Base-by-base conservation (phyloP, 2,888 invertebrate genomes). In the Morpho achilles region DNA sequence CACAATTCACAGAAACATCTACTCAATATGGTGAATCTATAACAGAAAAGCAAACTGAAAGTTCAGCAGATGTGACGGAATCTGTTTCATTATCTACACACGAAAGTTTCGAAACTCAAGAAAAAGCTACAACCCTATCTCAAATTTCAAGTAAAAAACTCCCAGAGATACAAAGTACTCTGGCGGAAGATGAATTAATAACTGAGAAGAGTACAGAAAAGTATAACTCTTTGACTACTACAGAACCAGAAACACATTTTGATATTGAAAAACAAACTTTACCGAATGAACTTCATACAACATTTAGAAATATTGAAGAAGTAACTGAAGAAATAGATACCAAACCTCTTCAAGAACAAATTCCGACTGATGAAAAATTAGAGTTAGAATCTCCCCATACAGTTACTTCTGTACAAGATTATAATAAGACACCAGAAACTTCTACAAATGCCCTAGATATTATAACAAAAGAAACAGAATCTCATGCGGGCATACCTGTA, bases 91-190 rank as follows among this genome's bases (percentile, higher is more conserved):
- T 23, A 48, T 10, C 40, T 40, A 54, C 42, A 41, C 41, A 46
- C 50, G 53, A 45, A 2, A 53, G 23, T 5, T 52, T 62, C 7
- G 58, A 63, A 9, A 62, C 55, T 42, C 48, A 57, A 50, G 59
- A 59, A 7, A 52, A 45, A 16, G 40, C 44, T 7, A 47, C 56
- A 40, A 23, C 16, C 3, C 50, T 42, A 23, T 9, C 8, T n/a
- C 9, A 51, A 51, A 42, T n/a, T 23, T 9, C 23, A 51, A n/a
- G 23, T 51, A 52, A 44, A 32, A 52, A 39, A 39, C 46, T 41
- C 39, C 47, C 47, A 41, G 53, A 53, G n/a, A 5, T 3, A 22
- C 22, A 47, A 10, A 40, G 39, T 9, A 46, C 46, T 16, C 10
- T 53, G 22, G 40, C 32, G 40, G 53, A 46, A 43, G 40, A 46